A percentile compares a stretch with the other conserved stretches of the same genome.
Evolutionary conservation across 2,113 vertebrate genomes (phyloP).

Genomic region (Promerops cafer): DNA sequence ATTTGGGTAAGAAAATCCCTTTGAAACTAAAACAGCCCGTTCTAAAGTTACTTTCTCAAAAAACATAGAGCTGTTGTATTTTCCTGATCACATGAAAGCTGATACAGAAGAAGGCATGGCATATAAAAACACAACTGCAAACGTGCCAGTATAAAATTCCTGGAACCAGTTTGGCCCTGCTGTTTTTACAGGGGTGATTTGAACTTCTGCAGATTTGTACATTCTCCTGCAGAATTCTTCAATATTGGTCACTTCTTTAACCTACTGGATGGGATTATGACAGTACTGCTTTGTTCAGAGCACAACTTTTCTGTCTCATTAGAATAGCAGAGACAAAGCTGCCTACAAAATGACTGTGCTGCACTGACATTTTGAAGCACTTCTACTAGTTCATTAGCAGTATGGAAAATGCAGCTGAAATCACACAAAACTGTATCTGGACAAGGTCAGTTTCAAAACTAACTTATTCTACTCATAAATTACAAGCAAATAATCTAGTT

Average conservation of each 20-base stretch:
- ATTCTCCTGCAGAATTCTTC: neutral
- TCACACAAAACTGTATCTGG: neutral
- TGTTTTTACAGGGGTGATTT: neutral
- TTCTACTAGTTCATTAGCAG: neutral
- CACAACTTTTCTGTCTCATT: neutral
- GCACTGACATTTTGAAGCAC: neutral
- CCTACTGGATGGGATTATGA: neutral
- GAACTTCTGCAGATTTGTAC: neutral
- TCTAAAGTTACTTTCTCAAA: neutral
- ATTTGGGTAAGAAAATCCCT: neutral
- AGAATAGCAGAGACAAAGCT: neutral
- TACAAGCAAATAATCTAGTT: neutral
- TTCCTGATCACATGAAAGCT: neutral
- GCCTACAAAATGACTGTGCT: neutral
- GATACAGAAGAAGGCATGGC: neutral
- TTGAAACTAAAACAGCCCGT: neutral
- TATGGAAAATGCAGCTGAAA: neutral
- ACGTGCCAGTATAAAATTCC: neutral
- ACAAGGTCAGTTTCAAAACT: neutral
- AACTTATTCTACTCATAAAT: neutral
- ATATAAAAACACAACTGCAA: neutral
- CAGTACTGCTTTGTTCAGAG: neutral
- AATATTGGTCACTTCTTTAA: neutral
- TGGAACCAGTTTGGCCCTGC: neutral
- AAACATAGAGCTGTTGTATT: neutral